Percentiles rank a stretch among this genome's conserved stretches.
Evolutionary conservation across 2,888 invertebrate species (phyloP).

Genomic region (Drosophila picticornis): DNA sequence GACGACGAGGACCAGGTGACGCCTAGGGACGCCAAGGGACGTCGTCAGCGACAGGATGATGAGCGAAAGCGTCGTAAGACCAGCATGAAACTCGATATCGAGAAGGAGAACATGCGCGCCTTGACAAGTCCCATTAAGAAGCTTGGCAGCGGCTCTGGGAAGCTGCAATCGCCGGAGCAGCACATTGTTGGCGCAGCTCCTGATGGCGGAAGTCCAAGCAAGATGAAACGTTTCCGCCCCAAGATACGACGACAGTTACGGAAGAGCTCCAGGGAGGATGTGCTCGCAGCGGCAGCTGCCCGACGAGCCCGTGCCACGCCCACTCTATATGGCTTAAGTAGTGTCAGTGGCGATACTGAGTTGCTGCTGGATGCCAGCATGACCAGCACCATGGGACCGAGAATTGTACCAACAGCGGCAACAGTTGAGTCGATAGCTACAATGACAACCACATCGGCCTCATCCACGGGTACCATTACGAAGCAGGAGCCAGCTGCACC

Average conservation of each 20-base stretch:
- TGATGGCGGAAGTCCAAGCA: conserved; percentile 83
- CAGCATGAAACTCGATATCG: conserved; percentile 91
- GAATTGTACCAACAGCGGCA: background rate
- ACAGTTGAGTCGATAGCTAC: conserved; percentile 18
- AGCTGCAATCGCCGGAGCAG: conserved; percentile 80
- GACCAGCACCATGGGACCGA: conserved; percentile 36
- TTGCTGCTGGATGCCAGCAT: conserved; percentile 78
- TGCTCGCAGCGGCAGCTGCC: conserved; percentile 65
- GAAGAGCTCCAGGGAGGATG: conserved; percentile 83
- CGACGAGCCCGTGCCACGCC: conserved; percentile 64
- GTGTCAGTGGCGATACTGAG: conserved; percentile 73
- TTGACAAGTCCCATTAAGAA: conserved; percentile 86
- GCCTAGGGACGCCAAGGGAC: conserved; percentile 60
- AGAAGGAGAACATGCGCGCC: conserved; percentile 87
- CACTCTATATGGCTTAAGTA: conserved; percentile 63
- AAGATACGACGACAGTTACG: conserved; percentile 84
- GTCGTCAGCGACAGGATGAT: conserved; percentile 88
- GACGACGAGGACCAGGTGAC: conserved; percentile 76
- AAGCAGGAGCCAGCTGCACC: conserved; percentile 42
- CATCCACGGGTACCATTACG: conserved; percentile 36
- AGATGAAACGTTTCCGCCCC: conserved; percentile 85
- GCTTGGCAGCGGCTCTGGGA: conserved; percentile 37
- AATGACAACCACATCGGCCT: conserved; percentile 36
- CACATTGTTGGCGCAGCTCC: conserved; percentile 33
- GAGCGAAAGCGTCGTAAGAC: conserved; percentile 90